These are phyloP conservation scores for Phasianus colchicus DNA, from an alignment of 2,113 vertebrate genomes.

Conservation along the genomic window DNA sequence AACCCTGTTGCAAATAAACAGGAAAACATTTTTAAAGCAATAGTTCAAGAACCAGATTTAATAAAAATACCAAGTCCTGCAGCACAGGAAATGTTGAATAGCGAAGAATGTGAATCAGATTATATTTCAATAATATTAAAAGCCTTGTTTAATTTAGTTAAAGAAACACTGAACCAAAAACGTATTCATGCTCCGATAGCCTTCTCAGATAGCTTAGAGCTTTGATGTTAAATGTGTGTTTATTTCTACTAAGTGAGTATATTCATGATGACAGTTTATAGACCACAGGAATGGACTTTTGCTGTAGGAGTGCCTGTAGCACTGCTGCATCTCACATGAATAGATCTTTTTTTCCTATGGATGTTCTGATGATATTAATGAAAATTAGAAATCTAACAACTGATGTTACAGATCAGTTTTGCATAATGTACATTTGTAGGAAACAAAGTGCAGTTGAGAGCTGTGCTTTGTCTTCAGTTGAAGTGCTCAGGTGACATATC, in stretches of 20 bases:
- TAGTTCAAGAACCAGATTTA: background rate
- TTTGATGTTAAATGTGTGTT: background rate
- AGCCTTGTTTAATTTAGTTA: background rate
- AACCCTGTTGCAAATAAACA: background rate
- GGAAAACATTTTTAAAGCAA: background rate
- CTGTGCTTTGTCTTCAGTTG: background rate
- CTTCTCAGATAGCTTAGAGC: background rate
- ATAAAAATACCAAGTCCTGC: background rate
- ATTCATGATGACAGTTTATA: background rate
- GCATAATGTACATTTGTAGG: background rate
- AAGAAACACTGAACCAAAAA: background rate
- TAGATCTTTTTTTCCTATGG: background rate
- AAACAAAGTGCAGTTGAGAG: background rate
- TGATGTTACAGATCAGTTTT: background rate
- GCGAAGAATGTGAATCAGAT: background rate
- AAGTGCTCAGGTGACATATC: background rate
- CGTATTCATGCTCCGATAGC: background rate
- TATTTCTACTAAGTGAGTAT: background rate
- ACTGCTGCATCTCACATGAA: background rate
- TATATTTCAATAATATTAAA: background rate
- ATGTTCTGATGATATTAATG: background rate
- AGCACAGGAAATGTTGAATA: background rate
- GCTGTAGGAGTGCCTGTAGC: background rate
- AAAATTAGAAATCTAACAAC: background rate
- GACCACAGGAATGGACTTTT: background rate